These are phyloP conservation scores for Cabera pusaria DNA, from an alignment of 2,888 invertebrate genomes.

Conservation along the genomic window DNA sequence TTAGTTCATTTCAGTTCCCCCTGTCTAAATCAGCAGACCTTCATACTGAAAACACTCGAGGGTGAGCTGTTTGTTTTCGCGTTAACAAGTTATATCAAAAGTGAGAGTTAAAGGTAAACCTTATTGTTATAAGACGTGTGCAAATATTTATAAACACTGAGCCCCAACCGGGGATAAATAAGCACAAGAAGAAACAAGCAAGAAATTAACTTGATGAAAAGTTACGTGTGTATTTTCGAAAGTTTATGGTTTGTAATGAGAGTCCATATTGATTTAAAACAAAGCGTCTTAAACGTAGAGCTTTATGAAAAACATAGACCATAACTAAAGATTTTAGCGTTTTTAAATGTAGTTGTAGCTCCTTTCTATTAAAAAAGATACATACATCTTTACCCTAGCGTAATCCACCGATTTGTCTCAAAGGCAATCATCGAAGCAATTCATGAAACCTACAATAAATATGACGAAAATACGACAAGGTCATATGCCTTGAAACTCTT, in stretches of 20 bases:
- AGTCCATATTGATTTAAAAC: too few relatives aligned
- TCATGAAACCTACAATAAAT: constrained; percentile 9
- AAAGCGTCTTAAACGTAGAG: too few relatives aligned
- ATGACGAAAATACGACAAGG: constrained; percentile 8
- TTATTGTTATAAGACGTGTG: constrained; percentile 23
- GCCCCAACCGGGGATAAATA: constrained; percentile 13
- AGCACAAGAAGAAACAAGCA: constrained; percentile 16
- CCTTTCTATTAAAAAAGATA: too few relatives aligned
- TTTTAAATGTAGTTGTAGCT: too few relatives aligned
- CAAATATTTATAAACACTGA: constrained; percentile 24
- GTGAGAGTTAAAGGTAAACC: constrained; percentile 37
- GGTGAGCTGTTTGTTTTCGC: constrained; percentile 45
- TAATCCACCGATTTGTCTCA: neutral
- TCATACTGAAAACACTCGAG: constrained; percentile 43
- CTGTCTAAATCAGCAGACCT: constrained; percentile 43
- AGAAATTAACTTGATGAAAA: constrained; percentile 15
- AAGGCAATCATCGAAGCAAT: constrained; percentile 4
- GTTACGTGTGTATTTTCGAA: constrained; percentile 1
- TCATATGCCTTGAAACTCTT: constrained; percentile 14
- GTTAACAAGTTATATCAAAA: constrained; percentile 40
- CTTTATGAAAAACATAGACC: too few relatives aligned
- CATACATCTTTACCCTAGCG: too few relatives aligned
- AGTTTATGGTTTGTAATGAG: constrained; percentile 10
- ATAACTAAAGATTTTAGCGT: too few relatives aligned
- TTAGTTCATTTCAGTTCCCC: constrained; percentile 42